These are phyloP conservation scores for Morpho achilles DNA, from an alignment of 2,888 invertebrate genomes.

Conservation along the genomic window DNA sequence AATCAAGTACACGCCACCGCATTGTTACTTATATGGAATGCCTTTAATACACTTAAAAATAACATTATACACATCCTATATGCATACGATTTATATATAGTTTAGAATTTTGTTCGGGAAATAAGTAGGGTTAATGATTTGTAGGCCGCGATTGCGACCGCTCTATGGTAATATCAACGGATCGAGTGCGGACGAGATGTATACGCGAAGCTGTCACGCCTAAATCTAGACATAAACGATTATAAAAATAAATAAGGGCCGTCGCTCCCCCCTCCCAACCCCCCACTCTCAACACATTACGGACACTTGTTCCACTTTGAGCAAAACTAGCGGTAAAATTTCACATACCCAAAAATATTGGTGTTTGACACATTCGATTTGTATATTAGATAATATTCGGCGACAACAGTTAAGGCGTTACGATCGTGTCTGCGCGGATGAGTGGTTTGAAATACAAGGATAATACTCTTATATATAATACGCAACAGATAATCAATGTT, in stretches of 20 bases:
- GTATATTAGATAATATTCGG: too few relatives aligned
- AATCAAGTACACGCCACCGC: constrained; percentile 64
- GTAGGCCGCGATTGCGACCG: constrained; percentile 14
- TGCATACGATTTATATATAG: constrained; percentile 49
- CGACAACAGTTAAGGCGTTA: too few relatives aligned
- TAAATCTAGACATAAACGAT: constrained; percentile 69
- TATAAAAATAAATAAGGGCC: constrained; percentile 76
- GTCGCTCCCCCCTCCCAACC: constrained; percentile 52
- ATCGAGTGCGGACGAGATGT: too few relatives aligned
- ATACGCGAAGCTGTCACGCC: constrained; percentile 33
- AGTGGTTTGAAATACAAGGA: too few relatives aligned
- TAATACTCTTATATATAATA: too few relatives aligned
- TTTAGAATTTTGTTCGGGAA: constrained; percentile 56
- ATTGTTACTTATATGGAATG: constrained; percentile 68
- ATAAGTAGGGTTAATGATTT: constrained; percentile 28
- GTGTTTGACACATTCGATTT: neutral
- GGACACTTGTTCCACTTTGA: constrained; percentile 34
- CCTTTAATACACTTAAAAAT: constrained; percentile 69
- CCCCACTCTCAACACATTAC: constrained; percentile 39
- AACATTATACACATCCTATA: constrained; percentile 64
- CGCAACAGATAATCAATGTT: too few relatives aligned
- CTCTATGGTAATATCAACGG: neutral
- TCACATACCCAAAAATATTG: neutral
- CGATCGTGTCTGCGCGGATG: too few relatives aligned
- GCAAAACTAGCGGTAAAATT: constrained; percentile 38